Evolutionary conservation across 2,888 invertebrate species (phyloP), one percentile per base, ranked within the genome.

Genomic region (Gastracanthus pulcherrimus): DNA sequence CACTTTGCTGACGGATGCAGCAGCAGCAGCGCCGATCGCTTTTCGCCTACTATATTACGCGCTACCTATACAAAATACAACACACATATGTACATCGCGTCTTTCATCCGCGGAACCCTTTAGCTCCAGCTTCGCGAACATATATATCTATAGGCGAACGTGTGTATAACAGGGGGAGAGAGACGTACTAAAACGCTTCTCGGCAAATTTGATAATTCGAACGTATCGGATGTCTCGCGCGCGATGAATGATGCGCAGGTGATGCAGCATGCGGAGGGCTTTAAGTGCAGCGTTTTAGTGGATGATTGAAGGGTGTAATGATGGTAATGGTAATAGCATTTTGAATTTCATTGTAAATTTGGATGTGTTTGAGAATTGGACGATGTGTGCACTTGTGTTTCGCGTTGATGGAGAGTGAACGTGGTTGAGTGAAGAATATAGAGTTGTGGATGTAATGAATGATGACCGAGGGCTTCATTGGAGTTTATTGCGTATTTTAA

Each of bases 161-260:
- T n/a, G n/a, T 23, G 31, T 60, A 48, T 23, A n/a, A 38, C 55
- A 13, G 34, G 51, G 5, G 19, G 34, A 23, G 13, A 36, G 41
- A 31, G 31, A 9, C 36, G 36, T 34, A 26, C 62, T 70, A 64
- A 64, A 75, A 71, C 45, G 80, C 58, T n/a, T 66, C n/a, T n/a
- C 48, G 67, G 58, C 62, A 74, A 81, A 81, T 81, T 81, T 69
- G 69, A 77, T 77, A 74, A 81, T 69, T 69, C 55, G n/a, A 58
- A 31, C 36, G 36, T 71, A 64, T 74, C 66, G 31, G 45, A 66
- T 76, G 64, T 55, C 66, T 55, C 13, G 19, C 66, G 64, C 13
- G 19, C 9, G 23, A 51, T 51, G 51, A 51, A 9, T 4, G 51
- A 51, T 1, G 51, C 51, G 6, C 1, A 13, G n/a, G 13, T 11